Evolutionary conservation across 2,113 vertebrate species (phyloP), one percentile per base, ranked within the genome.

Genomic region (Spea multiplicata): DNA sequence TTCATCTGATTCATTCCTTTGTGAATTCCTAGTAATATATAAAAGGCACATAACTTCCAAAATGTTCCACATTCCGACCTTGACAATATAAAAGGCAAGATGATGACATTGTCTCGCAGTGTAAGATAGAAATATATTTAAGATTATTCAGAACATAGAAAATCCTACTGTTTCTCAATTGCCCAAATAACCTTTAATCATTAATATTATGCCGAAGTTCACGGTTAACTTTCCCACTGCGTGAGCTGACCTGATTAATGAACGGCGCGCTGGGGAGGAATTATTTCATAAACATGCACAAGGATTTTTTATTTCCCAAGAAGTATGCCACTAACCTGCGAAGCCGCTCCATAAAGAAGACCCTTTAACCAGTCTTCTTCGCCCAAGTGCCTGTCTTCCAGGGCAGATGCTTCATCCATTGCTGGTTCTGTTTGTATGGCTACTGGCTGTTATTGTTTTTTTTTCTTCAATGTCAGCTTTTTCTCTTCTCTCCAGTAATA

Each of bases 241-340:
- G 49, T 53, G 53, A 67, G 62, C 44, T 66, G 49, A 64, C 14
- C 5, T 61, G 59, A 61, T 64, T 64, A 59, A 64, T 73, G 13
- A 81, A 81, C 70, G 82, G 81, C 59, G 65, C 0, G 0, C 83
- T 76, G 79, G 80, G 81, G 82, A 86, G 74, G 50, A 5, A 45
- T 0, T 76, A 62, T 81, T 76, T 8, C 10, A 14, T 76, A 55
- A 55, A 16, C n/a, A 7, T 3, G 53, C 52, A 72, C 30, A 13
- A 14, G 3, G 47, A 17, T 59, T 44, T 10, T 45, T 65, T n/a
- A 44, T 13, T 14, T 14, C 30, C 44, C 66, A 68, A 4, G 78
- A 78, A 84, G 81, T 83, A 82, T 81, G 76, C 86, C 85, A 86
- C 89, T 91, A 85, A 92, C 91, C 90, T 89, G 91, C 91, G 91